Evolutionary conservation across 2,797 vertebrate genomes (phyloP), one percentile per base, ranked within the genome.

Genomic region (Myoxocephalus aenaeus): DNA sequence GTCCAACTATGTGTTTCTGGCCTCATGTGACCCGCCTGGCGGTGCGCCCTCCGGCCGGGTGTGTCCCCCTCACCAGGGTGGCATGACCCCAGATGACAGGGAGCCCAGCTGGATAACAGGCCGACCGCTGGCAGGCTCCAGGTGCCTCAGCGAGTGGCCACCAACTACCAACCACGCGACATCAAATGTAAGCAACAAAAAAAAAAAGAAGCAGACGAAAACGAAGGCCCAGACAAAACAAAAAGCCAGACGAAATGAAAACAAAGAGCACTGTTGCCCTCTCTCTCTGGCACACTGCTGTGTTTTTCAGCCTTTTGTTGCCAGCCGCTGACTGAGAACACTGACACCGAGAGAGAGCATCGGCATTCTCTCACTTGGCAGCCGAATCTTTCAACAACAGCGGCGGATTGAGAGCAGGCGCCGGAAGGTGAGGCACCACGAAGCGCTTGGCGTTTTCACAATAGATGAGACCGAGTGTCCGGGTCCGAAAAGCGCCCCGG

Each of bases 171-270:
- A 86, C 79, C 85, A 51, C 58, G 22, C 62, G 0, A 87, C 87
- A 89, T 88, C 81, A 85, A 90, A 86, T 62, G 5, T 79, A 72
- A 87, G 84, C 85, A 83, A 65, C 59, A 59, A 25, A 53, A 2
- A 53, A 10, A 11, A 51, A 48, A 9, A 20, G 9, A 50, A 22
- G 50, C 20, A 87, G 83, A 90, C 85, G n/a, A 70, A 83, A 85
- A 85, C 12, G 42, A 56, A 82, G 70, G 51, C 61, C 1, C 71
- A 92, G 92, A 93, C 90, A 57, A 89, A 92, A 93, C 89, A 91
- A 86, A 51, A 82, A 83, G 57, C 40, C 85, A 90, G 90, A 90
- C 89, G 7, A 74, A 83, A 87, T 70, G 83, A 90, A 90, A 92
- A 93, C 89, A 93, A 79, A 84, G 80, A 83, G 63, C 83, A 64